Conservation (phyloP, 2,888 invertebrate species). For the Uloborus plumipes region DNA sequence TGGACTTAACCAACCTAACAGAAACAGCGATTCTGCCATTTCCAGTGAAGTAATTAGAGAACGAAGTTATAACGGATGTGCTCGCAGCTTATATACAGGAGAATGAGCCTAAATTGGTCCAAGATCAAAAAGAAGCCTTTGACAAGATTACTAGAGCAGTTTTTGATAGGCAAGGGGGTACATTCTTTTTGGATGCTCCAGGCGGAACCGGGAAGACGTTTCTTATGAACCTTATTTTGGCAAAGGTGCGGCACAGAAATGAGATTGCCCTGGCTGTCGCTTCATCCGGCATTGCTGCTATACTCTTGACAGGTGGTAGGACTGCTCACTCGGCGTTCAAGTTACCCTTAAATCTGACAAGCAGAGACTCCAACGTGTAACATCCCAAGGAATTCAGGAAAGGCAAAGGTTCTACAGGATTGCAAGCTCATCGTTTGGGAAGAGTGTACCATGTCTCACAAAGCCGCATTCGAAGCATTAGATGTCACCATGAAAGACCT, state of each 20-base stretch:
- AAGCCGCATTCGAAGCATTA: neutral
- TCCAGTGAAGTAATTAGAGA: no score
- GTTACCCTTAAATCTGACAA: neutral
- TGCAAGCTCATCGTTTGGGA: conserved; percentile 9
- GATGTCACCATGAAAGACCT: neutral
- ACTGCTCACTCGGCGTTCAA: conserved; percentile 12
- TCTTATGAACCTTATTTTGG: conserved; percentile 57
- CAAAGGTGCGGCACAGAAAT: neutral
- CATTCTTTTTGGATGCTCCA: conserved; percentile 70
- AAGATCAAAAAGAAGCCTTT: neutral
- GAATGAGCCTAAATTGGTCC: neutral
- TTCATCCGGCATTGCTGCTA: conserved; percentile 16
- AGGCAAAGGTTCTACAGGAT: neutral
- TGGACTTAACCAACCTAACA: no score
- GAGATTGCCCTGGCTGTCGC: conserved; percentile 2
- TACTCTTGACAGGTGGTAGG: neutral
- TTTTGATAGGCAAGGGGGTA: neutral
- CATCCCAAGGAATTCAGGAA: neutral
- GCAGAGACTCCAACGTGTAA: neutral
- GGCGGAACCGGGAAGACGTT: conserved; percentile 72
- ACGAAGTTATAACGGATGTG: no score
- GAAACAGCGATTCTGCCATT: no score
- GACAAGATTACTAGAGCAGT: neutral
- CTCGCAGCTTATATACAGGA: no score
- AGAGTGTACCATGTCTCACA: conserved; percentile 14